Conservation (phyloP, 2,113 vertebrate species). For the Vimba vimba region DNA sequence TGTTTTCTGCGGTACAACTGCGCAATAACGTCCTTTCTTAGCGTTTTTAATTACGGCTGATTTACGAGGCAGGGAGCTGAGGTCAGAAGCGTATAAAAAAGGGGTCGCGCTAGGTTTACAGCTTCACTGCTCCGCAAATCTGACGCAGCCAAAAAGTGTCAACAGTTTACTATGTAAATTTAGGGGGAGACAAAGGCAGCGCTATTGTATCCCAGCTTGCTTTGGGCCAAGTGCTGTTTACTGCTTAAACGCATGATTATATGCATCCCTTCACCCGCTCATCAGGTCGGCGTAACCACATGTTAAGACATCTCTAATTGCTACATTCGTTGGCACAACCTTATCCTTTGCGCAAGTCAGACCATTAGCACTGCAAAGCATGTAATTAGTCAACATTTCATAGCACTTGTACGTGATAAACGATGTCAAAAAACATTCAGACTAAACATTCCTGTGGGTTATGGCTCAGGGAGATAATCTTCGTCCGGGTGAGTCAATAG, state of each 20-base stretch:
- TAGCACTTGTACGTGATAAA: conserved; percentile 19
- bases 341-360: conserved; percentile 15
- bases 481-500: not conserved
- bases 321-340: conserved; percentile 34
- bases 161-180: conserved; percentile 56
- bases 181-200: conserved; percentile 38
- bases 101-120: conserved; percentile 65
- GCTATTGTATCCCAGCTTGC: conserved; percentile 38
- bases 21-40: conserved; percentile 67
- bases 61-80: conserved; percentile 68
- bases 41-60: conserved; percentile 68
- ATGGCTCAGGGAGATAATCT: conserved; percentile 10
- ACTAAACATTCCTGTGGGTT: conserved; percentile 34
- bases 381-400: conserved; percentile 43
- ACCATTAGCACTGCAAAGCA: conserved; percentile 22
- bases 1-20: conserved; percentile 70
- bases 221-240: conserved; percentile 41
- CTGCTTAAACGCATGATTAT: conserved; percentile 51
- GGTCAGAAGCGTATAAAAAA: conserved; percentile 62
- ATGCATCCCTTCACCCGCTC: conserved; percentile 46
- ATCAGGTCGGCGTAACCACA: conserved; percentile 50
- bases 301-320: conserved; percentile 43
- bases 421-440: conserved; percentile 6
- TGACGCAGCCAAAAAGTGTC: conserved; percentile 55
- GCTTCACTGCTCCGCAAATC: conserved; percentile 41